These are phyloP conservation scores for Pseudopleuronectes americanus DNA, from an alignment of 2,797 vertebrate genomes.

Conservation along the genomic window DNA sequence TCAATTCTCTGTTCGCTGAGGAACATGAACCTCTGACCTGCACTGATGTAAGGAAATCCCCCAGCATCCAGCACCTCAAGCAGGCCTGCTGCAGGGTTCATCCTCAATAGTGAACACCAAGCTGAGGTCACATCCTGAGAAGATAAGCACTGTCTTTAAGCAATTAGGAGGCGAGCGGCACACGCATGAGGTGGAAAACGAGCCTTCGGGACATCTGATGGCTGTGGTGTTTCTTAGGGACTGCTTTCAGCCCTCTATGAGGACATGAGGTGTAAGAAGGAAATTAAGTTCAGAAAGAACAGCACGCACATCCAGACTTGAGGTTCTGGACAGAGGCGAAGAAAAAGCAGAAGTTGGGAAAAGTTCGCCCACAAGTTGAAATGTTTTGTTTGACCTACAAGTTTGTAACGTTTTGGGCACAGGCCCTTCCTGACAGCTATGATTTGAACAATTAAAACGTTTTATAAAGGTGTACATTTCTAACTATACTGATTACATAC, in stretches of 20 bases:
- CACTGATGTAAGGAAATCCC: slow-evolving; percentile 46
- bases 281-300: no score
- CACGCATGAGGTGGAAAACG: slow-evolving; percentile 31
- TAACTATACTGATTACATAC: no score
- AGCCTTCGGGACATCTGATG: slow-evolving; percentile 26
- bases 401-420: no score
- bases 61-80: slow-evolving; percentile 39
- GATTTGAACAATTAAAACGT: no score
- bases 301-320: no score
- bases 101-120: slow-evolving; percentile 46
- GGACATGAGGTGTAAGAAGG: neutral
- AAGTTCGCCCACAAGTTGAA: no score
- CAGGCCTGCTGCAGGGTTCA: slow-evolving; percentile 45
- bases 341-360: no score
- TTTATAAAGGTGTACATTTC: no score
- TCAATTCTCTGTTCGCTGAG: neutral
- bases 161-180: slow-evolving; percentile 48
- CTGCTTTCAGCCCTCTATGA: neutral
- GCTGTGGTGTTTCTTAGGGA: neutral
- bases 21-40: slow-evolving; percentile 15
- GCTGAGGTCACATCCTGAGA: slow-evolving; percentile 53
- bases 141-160: slow-evolving; percentile 64
- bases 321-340: no score
- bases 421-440: no score
- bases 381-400: no score